Conservation (phyloP, 2,113 vertebrate species). For the Lepidothrix coronata region DNA sequence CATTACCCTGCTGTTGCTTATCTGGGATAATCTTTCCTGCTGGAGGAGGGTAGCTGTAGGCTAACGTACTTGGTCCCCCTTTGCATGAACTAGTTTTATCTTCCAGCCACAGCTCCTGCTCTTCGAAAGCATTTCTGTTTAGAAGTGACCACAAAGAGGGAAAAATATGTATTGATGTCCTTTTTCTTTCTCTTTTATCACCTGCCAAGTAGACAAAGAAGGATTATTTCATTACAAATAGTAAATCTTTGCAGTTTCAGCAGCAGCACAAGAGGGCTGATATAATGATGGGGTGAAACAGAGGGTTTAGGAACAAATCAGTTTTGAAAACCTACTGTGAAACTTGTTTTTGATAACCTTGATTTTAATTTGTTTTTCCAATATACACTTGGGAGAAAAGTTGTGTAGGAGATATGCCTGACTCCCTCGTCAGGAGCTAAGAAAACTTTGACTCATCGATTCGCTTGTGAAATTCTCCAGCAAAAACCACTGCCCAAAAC, state of each 20-base stretch:
- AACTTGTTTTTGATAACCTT: not conserved
- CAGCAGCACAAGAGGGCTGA: not conserved
- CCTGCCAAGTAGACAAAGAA: not conserved
- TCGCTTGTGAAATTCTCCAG: not conserved
- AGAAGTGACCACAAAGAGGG: not conserved
- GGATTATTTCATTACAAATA: not conserved
- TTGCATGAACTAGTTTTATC: not conserved
- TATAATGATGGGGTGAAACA: not conserved
- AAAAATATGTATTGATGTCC: accelerated
- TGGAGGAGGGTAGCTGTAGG: not conserved
- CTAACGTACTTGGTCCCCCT: not conserved
- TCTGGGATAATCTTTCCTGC: conserved; percentile 48
- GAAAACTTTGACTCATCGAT: not conserved
- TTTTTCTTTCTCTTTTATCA: not conserved
- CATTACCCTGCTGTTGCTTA: conserved; percentile 42
- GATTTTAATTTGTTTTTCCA: not conserved
- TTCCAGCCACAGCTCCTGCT: not conserved
- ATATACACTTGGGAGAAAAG: not conserved
- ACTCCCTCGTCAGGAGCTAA: not conserved
- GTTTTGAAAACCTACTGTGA: not conserved
- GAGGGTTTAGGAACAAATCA: not conserved
- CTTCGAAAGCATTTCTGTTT: not conserved
- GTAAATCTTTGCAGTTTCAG: not conserved
- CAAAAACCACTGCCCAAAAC: conserved; percentile 11
- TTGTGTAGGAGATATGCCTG: not conserved